phyloP scores from a whole-genome alignment of 2,888 invertebrate genomes.

The Morinoia aosen region DNA sequence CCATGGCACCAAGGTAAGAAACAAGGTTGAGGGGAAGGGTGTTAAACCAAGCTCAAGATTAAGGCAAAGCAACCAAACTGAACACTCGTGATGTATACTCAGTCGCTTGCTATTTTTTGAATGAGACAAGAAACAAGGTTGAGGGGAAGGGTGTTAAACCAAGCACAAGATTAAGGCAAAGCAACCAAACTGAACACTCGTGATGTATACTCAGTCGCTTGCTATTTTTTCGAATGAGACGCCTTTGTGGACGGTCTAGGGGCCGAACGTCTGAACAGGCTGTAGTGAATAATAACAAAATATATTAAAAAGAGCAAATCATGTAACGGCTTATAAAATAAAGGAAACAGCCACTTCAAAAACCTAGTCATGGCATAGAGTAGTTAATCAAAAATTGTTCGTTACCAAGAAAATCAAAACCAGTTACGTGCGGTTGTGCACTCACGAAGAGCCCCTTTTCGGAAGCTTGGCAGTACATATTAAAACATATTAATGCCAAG shows the following conservation, averaged over 20 bases:
- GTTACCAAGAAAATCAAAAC: not conserved
- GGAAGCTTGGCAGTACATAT: not conserved
- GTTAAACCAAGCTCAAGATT: not conserved
- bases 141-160: not conserved
- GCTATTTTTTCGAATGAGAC: constrained; percentile 34
- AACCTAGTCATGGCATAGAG: not conserved
- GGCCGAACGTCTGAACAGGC: constrained; percentile 47
- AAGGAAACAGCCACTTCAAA: not conserved
- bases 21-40: not conserved
- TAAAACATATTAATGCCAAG: not conserved
- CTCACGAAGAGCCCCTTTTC: not conserved
- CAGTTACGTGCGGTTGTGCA: not conserved
- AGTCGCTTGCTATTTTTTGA: constrained; percentile 38
- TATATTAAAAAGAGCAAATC: constrained; percentile 19
- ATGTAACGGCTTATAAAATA: not conserved
- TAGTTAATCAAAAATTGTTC: not conserved
- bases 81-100: constrained; percentile 33
- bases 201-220: constrained; percentile 31
- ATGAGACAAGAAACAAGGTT: not conserved
- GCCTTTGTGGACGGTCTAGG: constrained; percentile 39
- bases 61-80: constrained; percentile 38
- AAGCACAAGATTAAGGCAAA: constrained; percentile 10
- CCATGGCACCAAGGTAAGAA: not conserved
- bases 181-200: constrained; percentile 34
- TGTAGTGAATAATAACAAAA: constrained; percentile 24